A percentile compares a stretch with the other conserved stretches of the same genome.
Conservation (phyloP, 1,140 invertebrate species). For the Anastrepha ludens region DNA sequence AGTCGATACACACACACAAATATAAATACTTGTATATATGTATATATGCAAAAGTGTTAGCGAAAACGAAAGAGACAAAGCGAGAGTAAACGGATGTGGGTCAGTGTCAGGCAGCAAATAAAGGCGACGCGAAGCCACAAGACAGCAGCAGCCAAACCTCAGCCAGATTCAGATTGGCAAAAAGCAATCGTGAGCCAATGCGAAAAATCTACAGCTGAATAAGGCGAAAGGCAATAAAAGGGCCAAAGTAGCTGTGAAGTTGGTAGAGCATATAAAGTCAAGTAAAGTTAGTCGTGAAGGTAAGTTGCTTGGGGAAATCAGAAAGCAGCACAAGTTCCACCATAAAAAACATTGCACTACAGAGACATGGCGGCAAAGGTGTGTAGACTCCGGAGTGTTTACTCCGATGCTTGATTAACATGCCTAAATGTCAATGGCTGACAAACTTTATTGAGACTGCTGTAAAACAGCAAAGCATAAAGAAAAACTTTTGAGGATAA, state of each 20-base stretch:
- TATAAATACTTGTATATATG: neutral
- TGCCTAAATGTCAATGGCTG: constrained; percentile 30
- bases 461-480: neutral
- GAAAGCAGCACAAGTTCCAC: neutral
- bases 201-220: neutral
- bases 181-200: neutral
- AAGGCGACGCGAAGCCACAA: constrained; percentile 23
- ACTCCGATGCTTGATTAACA: neutral
- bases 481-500: constrained; percentile 19
- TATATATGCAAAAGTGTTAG: neutral
- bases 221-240: neutral
- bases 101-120: constrained; percentile 25
- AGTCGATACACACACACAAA: neutral
- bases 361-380: neutral
- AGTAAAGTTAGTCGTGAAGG: neutral
- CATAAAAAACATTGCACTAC: neutral
- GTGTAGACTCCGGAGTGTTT: neutral
- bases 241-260: neutral
- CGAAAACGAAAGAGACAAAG: neutral
- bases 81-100: constrained; percentile 14
- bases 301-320: neutral
- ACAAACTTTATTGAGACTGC: constrained; percentile 13
- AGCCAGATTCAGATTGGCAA: neutral
- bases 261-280: neutral
- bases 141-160: neutral